These are phyloP conservation scores for Acanthopagrus latus DNA, from an alignment of 2,797 vertebrate genomes.

Conservation along the genomic window DNA sequence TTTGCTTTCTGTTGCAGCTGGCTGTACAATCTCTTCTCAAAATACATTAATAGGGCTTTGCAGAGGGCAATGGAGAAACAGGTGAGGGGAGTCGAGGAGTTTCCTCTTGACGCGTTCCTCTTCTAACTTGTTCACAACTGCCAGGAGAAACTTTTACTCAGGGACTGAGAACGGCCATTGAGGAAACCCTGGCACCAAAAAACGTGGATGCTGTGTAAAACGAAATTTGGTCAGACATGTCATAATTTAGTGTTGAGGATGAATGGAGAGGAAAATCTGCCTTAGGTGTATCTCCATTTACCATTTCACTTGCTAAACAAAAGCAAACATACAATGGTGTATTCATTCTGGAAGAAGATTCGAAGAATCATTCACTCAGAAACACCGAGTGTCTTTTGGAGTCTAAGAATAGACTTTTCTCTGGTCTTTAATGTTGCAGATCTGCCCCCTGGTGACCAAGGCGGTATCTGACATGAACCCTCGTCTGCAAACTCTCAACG, in stretches of 20 bases:
- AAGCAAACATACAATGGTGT: too few relatives aligned
- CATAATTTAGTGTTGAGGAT: too few relatives aligned
- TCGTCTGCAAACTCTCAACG: slow-evolving; percentile 83
- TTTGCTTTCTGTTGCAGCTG: slow-evolving; percentile 75
- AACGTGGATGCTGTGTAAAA: too few relatives aligned
- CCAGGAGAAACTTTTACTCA: too few relatives aligned
- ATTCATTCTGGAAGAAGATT: neutral
- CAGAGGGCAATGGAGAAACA: slow-evolving; percentile 69
- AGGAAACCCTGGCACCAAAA: too few relatives aligned
- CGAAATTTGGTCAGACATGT: too few relatives aligned
- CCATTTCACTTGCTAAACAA: too few relatives aligned
- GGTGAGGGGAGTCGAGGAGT: slow-evolving; percentile 59
- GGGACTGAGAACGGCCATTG: too few relatives aligned
- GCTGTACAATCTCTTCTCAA: slow-evolving; percentile 85
- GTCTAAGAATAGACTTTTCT: neutral
- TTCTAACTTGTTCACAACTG: too few relatives aligned
- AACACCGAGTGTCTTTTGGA: neutral
- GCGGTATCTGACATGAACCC: slow-evolving; percentile 79
- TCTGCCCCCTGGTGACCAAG: slow-evolving; percentile 80
- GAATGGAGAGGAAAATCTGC: too few relatives aligned
- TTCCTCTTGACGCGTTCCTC: too few relatives aligned
- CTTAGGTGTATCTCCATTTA: too few relatives aligned
- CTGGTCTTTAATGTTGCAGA: slow-evolving; percentile 72
- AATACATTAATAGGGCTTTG: slow-evolving; percentile 73
- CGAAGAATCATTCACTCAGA: neutral